Base-by-base conservation (phyloP, 2,797 vertebrate genomes). In the Gymnothorax reevesii region DNA sequence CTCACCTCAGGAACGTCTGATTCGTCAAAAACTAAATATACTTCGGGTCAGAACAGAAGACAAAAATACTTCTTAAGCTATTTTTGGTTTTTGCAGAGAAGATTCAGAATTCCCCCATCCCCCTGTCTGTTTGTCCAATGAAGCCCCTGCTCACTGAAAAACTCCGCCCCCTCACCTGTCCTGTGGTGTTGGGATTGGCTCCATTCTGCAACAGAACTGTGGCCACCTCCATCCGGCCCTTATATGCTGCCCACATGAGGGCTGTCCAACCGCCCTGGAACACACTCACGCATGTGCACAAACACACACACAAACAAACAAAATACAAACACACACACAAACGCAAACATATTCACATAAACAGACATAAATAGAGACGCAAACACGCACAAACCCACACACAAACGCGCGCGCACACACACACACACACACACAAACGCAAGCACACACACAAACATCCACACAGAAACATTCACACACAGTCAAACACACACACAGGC, bases 261-360 rank as follows among this genome's bases (percentile, higher is more conserved):
- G 98, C 97, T 0, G 98, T 99, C 98, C 98, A 99, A n/a, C 98
- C 98, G 3, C 98, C 98, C 98, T 99, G 79, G 8, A 27, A 83
- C 15, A 82, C 54, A 17, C 27, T 73, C 15, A 82, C 33, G n/a
- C 33, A 52, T 4, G 54, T 27, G n/a, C 66, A 27, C 84, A 59
- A 4, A 54, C 52, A 57, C 69, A 77, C 60, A 83, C 55, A 87
- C n/a, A 64, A 15, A 4, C 33, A 42, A 42, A 42, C 33, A 42
- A 42, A 42, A 2, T 42, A 42, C 33, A 42, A 42, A 42, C 33
- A 88, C 25, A 90, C 83, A 88, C 15, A 64, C 6, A 82, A n/a
- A n/a, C 12, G 25, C 73, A 54, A 64, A 88, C 54, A 57, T 49
- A 85, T n/a, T n/a, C 89, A 64, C 8, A 83, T 80, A 89, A 85